phyloP scores from a whole-genome alignment of 2,113 vertebrate species.

The Ellobius talpinus region DNA sequence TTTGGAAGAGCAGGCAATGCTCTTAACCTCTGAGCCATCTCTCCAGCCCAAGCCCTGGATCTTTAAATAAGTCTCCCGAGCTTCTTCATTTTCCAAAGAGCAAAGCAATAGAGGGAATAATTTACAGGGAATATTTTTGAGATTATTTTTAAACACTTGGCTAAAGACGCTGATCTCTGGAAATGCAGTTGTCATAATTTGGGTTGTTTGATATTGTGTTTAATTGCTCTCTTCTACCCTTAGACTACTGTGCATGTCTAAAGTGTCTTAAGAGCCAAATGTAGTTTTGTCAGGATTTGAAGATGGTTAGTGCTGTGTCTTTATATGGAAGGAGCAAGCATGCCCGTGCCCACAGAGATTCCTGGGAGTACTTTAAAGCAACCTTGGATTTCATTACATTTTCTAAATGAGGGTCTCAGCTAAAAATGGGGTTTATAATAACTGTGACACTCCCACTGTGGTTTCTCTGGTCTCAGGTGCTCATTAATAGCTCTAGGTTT shows the following conservation, averaged over 20 bases:
- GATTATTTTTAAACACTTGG: conserved; percentile 24
- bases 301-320: conserved; percentile 38
- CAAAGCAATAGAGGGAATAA: neutral
- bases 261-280: neutral
- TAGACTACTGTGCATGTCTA: neutral
- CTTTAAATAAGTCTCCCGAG: conserved; percentile 18
- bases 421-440: neutral
- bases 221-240: neutral
- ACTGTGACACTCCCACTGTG: neutral
- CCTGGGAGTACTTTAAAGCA: neutral
- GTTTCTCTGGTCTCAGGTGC: neutral
- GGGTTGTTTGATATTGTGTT: neutral
- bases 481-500: neutral
- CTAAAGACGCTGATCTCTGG: neutral
- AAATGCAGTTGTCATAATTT: neutral
- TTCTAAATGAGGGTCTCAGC: neutral
- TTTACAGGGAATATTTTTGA: conserved; percentile 9
- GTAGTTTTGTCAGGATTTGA: conserved; percentile 1
- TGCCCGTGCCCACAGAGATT: neutral
- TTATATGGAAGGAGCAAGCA: neutral
- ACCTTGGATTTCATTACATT: neutral
- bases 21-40: too few relatives aligned
- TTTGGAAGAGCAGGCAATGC: too few relatives aligned
- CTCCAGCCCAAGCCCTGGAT: neutral
- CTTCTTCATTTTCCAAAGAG: neutral